Evolutionary conservation across 2,888 invertebrate species (phyloP), one percentile per base, ranked within the genome.

Genomic region (Cheilosia scutellata): DNA sequence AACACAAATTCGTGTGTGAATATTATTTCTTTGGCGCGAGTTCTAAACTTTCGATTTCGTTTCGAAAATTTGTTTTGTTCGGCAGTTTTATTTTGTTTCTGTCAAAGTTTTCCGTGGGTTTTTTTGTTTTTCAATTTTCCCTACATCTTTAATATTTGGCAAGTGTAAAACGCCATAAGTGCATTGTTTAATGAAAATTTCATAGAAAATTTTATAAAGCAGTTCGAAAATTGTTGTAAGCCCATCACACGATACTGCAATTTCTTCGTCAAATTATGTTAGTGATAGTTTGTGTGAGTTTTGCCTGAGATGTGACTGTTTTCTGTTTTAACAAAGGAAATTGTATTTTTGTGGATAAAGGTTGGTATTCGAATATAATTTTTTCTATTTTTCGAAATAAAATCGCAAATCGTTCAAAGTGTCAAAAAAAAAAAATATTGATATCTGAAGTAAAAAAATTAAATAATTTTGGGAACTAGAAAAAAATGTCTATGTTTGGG

Each of bases 1-100:
- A 84, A 70, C 77, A 76, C 75, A 49, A 75, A 71, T 57, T 37
- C 4, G 33, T 29, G 62, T 60, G 20, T 31, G 42, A 31, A 70
- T 37, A 37, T 37, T 37, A 37, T 49, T 13, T 66, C 60, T 74
- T 74, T 77, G 63, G 72, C 77, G 83, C 72, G 77, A 33, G 40
- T 70, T 86, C 53, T 70, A 25, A 80, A 86, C 86, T 86, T 86
- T 86, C 86, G 82, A 76, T 86, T 86, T 86, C 86, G 62, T 86
- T 86, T 75, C 60, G 66, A 77, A 77, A 76, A 63, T 68, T 13
- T 63, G 25, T 51, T 27, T 25, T 25, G 49, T 74, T 62, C 44
- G 60, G 66, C 47, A 13, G 51, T 33, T 53, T 72, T 31, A 31
- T 27, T 55, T 40, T 51, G 9, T 53, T 53, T 51, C 57, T 57